Evolutionary conservation across 2,113 vertebrate species (phyloP).

Genomic region (Xiphias gladius): DNA sequence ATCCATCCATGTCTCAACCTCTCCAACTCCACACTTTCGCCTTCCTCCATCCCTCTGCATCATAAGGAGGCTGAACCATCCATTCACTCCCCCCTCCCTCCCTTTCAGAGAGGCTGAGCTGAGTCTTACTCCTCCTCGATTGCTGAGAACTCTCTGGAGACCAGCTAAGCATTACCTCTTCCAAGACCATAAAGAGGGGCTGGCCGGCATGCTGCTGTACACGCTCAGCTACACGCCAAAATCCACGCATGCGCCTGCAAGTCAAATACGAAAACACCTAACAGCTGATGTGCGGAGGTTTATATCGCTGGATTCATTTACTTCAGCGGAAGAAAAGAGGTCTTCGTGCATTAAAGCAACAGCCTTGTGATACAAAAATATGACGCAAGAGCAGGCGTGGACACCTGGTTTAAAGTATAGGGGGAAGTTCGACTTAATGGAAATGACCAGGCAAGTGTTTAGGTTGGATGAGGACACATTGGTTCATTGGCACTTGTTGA

Average conservation of each 20-base stretch:
- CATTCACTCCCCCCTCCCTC: slow-evolving; percentile 38
- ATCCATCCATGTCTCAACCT: slow-evolving; percentile 51
- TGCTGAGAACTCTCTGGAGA: slow-evolving; percentile 64
- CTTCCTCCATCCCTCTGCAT: slow-evolving; percentile 32
- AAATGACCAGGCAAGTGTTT: not conserved
- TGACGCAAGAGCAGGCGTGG: not conserved
- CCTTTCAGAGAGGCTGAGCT: slow-evolving; percentile 22
- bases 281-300: not conserved
- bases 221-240: slow-evolving; percentile 57
- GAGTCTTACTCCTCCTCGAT: slow-evolving; percentile 48
- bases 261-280: not conserved
- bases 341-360: not conserved
- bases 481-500: slow-evolving; percentile 47
- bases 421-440: not conserved
- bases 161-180: slow-evolving; percentile 74
- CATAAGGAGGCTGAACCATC: slow-evolving; percentile 47
- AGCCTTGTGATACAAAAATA: not conserved
- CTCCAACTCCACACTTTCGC: slow-evolving; percentile 21
- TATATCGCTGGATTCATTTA: not conserved
- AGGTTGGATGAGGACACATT: not conserved
- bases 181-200: slow-evolving; percentile 47
- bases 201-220: slow-evolving; percentile 27
- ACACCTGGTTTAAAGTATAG: not conserved
- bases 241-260: slow-evolving; percentile 48
- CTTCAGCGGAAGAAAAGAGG: not conserved